Conservation (phyloP, 2,113 vertebrate genomes). For the Dissostichus mawsoni region DNA sequence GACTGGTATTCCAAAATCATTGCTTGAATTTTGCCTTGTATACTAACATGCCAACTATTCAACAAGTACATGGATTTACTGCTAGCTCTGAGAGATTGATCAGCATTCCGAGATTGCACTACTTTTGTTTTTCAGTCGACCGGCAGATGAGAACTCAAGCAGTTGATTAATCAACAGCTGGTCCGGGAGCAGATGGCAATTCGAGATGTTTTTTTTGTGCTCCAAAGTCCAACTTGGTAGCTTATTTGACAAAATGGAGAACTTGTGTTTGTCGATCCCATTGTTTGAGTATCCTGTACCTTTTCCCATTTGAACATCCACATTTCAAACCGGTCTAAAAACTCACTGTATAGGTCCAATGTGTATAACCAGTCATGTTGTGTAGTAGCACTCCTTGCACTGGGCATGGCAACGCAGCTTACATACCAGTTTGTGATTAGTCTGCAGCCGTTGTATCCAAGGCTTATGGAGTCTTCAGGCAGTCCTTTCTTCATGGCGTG, state of each 20-base stretch:
- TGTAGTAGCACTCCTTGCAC: no score
- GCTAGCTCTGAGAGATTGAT: conserved; percentile 24
- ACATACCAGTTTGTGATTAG: background rate
- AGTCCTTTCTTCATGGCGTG: conserved; percentile 40
- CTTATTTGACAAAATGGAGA: background rate
- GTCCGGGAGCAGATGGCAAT: conserved; percentile 17
- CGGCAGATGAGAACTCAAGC: background rate
- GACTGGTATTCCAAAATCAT: conserved; percentile 61
- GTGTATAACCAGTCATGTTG: background rate
- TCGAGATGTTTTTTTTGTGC: conserved; percentile 32
- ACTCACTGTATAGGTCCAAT: background rate
- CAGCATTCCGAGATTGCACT: conserved; percentile 19
- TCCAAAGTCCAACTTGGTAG: conserved; percentile 38
- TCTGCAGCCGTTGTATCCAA: conserved; percentile 23
- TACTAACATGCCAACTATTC: conserved; percentile 26
- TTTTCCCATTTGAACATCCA: conserved; percentile 27
- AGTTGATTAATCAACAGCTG: conserved; percentile 29
- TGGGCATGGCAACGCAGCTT: no score
- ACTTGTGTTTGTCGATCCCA: conserved; percentile 12
- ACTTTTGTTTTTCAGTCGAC: background rate
- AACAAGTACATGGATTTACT: conserved; percentile 18
- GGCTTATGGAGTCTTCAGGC: conserved; percentile 14
- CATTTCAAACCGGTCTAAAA: conserved; percentile 5
- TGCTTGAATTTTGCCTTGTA: conserved; percentile 42
- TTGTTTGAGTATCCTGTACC: background rate